Percentiles rank a stretch among this genome's conserved stretches.
Conservation (phyloP, 2,888 invertebrate species). For the Drosophila phalerata region DNA sequence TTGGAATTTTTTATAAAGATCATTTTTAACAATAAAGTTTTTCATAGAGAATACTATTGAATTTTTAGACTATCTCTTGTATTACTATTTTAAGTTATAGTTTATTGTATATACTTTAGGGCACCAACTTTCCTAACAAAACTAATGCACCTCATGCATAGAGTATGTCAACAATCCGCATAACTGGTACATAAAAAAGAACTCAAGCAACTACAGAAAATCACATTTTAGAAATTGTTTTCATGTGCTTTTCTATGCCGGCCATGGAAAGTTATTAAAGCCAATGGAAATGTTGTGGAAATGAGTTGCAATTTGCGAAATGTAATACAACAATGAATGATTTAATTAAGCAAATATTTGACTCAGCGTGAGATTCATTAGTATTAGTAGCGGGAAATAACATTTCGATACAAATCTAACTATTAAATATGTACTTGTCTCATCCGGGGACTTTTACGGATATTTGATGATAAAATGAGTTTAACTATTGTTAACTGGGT, state of each 20-base stretch:
- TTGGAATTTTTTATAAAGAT: too few relatives aligned
- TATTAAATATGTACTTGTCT: neutral
- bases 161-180: conserved; percentile 26
- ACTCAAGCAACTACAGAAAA: conserved; percentile 25
- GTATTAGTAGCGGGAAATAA: neutral
- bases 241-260: conserved; percentile 24
- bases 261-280: conserved; percentile 63
- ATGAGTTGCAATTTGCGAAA: conserved; percentile 59
- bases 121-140: neutral
- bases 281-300: conserved; percentile 66
- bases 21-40: too few relatives aligned
- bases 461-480: neutral
- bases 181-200: conserved; percentile 60
- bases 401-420: conserved; percentile 10
- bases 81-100: too few relatives aligned
- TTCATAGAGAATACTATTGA: too few relatives aligned
- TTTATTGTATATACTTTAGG: neutral
- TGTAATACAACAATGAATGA: conserved; percentile 33
- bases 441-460: conserved; percentile 2
- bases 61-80: too few relatives aligned
- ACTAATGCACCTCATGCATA: neutral
- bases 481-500: neutral
- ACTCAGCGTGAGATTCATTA: conserved; percentile 17
- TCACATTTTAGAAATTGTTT: conserved; percentile 40
- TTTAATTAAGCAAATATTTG: conserved; percentile 44